These are phyloP conservation scores for Cephalopterus ornatus DNA, from an alignment of 2,113 vertebrate species.

Conservation along the genomic window DNA sequence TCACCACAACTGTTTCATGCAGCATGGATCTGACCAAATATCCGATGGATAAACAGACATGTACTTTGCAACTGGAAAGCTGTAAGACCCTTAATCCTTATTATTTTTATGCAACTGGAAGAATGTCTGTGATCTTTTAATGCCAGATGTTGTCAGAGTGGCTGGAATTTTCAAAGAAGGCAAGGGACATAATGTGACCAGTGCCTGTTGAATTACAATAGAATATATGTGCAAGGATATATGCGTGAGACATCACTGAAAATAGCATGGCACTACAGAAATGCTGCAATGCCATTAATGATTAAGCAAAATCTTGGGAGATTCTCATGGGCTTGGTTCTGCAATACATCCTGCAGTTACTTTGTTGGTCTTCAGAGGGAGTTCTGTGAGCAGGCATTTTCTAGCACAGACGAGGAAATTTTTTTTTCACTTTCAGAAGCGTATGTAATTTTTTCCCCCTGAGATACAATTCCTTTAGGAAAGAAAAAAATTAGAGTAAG, in stretches of 20 bases:
- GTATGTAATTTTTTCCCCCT: rapidly evolving
- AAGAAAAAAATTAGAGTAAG: background rate
- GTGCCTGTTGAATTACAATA: background rate
- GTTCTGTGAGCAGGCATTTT: conserved; percentile 13
- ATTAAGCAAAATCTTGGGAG: background rate
- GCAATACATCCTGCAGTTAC: background rate
- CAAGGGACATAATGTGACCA: background rate
- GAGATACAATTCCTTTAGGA: background rate
- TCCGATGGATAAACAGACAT: conserved; percentile 92
- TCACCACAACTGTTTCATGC: conserved; percentile 88
- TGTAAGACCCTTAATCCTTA: conserved; percentile 75
- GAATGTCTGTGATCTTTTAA: background rate
- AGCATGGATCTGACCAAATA: conserved; percentile 94
- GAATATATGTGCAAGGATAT: background rate
- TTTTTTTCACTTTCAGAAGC: background rate
- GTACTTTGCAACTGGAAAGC: conserved; percentile 91
- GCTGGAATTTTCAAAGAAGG: background rate
- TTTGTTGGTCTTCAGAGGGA: conserved; percentile 18
- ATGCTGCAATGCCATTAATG: background rate
- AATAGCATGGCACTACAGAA: background rate
- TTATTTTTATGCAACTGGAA: background rate
- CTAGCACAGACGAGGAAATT: background rate
- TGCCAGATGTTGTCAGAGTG: background rate
- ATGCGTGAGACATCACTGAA: background rate
- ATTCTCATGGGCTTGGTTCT: background rate